phyloP scores from a whole-genome alignment of 2,888 invertebrate species.

The Chirona hameri region DNA sequence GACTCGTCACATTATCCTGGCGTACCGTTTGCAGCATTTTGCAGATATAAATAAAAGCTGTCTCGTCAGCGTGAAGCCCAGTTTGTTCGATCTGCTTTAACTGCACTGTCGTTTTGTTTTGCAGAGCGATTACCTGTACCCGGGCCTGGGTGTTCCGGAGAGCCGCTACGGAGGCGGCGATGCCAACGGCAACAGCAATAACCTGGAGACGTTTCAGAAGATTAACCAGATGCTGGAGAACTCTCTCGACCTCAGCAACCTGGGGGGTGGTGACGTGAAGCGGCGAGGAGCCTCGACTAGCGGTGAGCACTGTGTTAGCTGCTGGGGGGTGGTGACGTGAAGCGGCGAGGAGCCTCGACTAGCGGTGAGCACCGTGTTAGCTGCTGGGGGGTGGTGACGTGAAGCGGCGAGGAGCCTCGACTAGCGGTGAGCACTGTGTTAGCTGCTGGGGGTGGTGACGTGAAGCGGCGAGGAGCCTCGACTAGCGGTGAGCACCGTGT shows the following conservation, averaged over 20 bases:
- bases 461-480: no score
- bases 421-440: background rate
- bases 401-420: background rate
- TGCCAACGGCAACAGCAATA: conserved; percentile 35
- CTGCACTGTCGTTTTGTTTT: no score
- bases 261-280: conserved; percentile 32
- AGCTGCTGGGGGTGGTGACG: no score
- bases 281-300: background rate
- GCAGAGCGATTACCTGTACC: background rate
- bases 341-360: background rate
- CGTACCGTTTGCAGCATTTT: no score
- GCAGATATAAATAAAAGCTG: no score
- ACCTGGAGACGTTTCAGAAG: conserved; percentile 46
- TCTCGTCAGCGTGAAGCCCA: no score
- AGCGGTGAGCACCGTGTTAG: background rate
- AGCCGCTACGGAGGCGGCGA: background rate
- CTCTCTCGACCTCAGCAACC: conserved; percentile 45
- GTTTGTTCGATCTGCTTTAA: no score
- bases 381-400: background rate
- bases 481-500: no score
- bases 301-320: background rate
- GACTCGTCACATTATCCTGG: no score
- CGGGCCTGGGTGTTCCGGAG: background rate
- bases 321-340: no score
- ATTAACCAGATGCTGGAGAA: conserved; percentile 49